Evolutionary conservation across 2,797 vertebrate species (phyloP), one percentile per base, ranked within the genome.

Genomic region (Anguilla marmorata): DNA sequence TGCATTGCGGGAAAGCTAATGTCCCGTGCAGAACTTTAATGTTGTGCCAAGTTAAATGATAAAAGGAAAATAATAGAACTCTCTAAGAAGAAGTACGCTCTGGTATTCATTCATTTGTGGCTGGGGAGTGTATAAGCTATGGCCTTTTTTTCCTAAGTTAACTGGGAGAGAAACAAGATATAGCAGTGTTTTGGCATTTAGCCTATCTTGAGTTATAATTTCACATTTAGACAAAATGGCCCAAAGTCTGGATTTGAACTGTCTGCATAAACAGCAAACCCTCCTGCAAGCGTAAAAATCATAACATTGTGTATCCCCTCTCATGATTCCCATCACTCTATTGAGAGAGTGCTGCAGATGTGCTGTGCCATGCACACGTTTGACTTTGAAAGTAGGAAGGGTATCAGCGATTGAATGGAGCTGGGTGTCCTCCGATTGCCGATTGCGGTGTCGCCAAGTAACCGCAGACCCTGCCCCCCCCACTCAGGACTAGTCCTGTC

Each of bases 111-210:
- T 84, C 79, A 90, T 89, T 90, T 86, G 30, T 83, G 89, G 88
- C 60, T 89, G 88, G 33, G 16, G 79, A 90, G 89, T 60, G 88
- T 74, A 87, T 90, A 88, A 89, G 90, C 92, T 89, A 89, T 86
- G 45, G 5, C 14, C 66, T 83, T 74, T 54, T 41, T 58, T 11
- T 50, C 41, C 11, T 56, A 79, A 79, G 21, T 82, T 11, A 50
- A 50, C 41, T 82, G 37, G 12, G 33, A 76, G 19, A 24, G 24
- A 50, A 50, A 41, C 5, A 50, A 48, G 45, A 82, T 45, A 45
- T 24, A 45, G 30, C 33, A 37, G 5, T 82, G 79, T 82, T 80
- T 82, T 11, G 79, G 41, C 41, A 50, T 82, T 82, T 7, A 82
- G 45, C 45, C 24, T 50, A 12, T 82, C 9, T 50, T 48, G 19